A percentile compares a stretch with the other conserved stretches of the same genome.
Conservation (phyloP, 2,797 vertebrate species). For the Crocidura indochinensis region DNA sequence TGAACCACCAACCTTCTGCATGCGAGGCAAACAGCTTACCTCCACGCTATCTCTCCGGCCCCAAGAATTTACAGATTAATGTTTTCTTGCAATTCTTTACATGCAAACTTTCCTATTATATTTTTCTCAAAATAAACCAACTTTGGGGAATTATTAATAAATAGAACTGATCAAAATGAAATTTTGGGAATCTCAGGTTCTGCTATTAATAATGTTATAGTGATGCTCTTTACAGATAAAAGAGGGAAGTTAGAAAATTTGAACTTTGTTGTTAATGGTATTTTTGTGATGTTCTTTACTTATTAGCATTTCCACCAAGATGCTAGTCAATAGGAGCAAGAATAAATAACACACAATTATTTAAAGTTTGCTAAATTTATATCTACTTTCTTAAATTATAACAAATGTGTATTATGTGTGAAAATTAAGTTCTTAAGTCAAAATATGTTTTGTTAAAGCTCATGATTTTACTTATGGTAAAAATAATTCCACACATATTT, state of each 20-base stretch:
- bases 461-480: neutral
- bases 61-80: neutral
- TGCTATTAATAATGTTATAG: neutral
- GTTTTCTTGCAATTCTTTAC: neutral
- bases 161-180: neutral
- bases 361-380: neutral
- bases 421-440: neutral
- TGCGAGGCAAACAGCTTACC: no score
- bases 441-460: constrained; percentile 19
- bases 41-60: no score
- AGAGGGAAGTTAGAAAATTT: no score
- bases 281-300: no score
- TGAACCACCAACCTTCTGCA: no score
- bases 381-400: neutral
- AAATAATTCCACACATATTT: neutral
- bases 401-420: neutral
- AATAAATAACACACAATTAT: neutral
- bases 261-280: no score
- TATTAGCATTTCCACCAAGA: neutral
- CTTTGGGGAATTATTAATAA: neutral
- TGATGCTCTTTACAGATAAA: neutral
- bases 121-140: neutral
- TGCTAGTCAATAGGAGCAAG: neutral
- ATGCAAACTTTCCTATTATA: neutral
- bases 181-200: neutral